Evolutionary conservation across 2,888 invertebrate genomes (phyloP), one percentile per base, ranked within the genome.

Genomic region (Drosophila nr. fundita): DNA sequence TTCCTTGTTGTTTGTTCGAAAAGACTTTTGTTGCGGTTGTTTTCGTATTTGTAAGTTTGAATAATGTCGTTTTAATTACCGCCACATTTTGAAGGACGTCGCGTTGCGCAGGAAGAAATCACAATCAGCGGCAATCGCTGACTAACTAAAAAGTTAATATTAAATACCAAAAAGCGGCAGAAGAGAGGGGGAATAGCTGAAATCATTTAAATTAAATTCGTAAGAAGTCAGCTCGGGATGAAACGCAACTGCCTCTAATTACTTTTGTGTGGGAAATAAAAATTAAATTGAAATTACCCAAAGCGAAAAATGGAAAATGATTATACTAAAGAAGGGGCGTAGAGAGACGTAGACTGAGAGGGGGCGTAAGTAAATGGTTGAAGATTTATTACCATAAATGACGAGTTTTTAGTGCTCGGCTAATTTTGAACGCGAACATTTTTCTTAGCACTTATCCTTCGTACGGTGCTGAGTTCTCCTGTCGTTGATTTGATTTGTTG

Each of bases 51-150:
- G 73, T 78, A 70, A 70, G 76, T 82, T 83, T 88, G 83, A 90
- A 82, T 90, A 89, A 89, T 89, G 87, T 89, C 89, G 78, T 90
- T 89, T 89, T 89, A 88, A 89, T 90, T 89, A 89, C 89, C 83
- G 68, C 82, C 78, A 77, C 79, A 82, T 78, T 80, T 76, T 74
- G 76, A 83, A 67, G 73, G 58, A 50, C 61, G 34, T 40, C 61
- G 60, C 60, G 66, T 64, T 65, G 57, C 54, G 50, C 59, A 61
- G 34, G 57, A 60, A 50, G 40, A 40, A 72, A 68, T 70, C 76
- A 59, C 58, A 73, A 69, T 63, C 68, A 54, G 55, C 58, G 21
- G 58, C 52, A 79, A 79, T 62, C 49, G 66, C 27, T 62, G 62
- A 34, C 68, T 61, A 67, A 36, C n/a, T n/a, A 42, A 50, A 62